phyloP scores from a whole-genome alignment of 2,888 invertebrate genomes.

The Sisyra nigra region DNA sequence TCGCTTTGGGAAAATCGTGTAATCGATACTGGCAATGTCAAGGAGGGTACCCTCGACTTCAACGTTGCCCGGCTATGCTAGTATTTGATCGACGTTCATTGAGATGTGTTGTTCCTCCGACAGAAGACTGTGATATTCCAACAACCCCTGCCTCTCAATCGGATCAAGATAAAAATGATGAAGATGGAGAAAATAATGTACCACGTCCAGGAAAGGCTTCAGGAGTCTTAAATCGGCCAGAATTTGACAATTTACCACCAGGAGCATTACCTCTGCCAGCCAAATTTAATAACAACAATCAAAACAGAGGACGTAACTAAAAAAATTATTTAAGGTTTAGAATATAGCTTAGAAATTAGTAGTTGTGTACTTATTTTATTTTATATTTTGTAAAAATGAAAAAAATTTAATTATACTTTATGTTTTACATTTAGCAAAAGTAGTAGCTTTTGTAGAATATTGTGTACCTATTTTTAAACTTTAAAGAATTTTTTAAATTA shows the following conservation, averaged over 20 bases:
- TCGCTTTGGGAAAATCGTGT: slow-evolving; percentile 80
- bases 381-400: no score
- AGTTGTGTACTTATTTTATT: not conserved
- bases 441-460: no score
- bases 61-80: slow-evolving; percentile 79
- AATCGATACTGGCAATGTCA: slow-evolving; percentile 91
- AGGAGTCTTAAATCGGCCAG: slow-evolving; percentile 6
- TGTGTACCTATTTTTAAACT: no score
- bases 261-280: slow-evolving; percentile 25
- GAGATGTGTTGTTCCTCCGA: slow-evolving; percentile 77
- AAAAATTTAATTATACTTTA: not conserved
- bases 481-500: no score
- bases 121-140: slow-evolving; percentile 76
- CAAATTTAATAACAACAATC: slow-evolving; percentile 16
- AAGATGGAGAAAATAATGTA: slow-evolving; percentile 22
- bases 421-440: no score
- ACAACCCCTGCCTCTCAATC: slow-evolving; percentile 52
- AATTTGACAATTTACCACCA: slow-evolving; percentile 23
- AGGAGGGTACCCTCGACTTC: slow-evolving; percentile 81
- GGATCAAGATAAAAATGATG: slow-evolving; percentile 32
- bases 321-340: not conserved
- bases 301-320: slow-evolving; percentile 2
- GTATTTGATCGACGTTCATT: slow-evolving; percentile 70
- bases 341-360: not conserved
- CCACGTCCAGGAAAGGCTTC: slow-evolving; percentile 19